phyloP scores from a whole-genome alignment of 2,797 vertebrate species.

The Naso thynnoides region DNA sequence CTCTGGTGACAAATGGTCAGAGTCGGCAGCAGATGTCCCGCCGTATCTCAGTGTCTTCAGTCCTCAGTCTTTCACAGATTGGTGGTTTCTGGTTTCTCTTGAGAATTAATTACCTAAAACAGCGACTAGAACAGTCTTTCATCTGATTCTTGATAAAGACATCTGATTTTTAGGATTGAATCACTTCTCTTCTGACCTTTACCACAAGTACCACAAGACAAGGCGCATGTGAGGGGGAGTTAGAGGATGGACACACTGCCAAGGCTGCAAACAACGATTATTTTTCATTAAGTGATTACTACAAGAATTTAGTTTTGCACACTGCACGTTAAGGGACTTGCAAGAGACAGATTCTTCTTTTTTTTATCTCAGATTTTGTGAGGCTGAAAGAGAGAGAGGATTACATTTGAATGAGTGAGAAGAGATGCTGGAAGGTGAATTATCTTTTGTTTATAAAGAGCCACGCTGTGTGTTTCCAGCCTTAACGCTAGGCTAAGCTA shows the following conservation, averaged over 20 bases:
- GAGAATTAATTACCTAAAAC: background rate
- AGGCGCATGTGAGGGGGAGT: background rate
- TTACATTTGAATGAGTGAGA: too few species aligned
- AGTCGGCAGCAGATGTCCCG: too few species aligned
- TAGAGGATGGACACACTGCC: background rate
- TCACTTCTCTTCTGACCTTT: background rate
- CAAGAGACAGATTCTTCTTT: background rate
- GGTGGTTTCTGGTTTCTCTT: background rate
- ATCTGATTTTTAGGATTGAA: slow-evolving; percentile 1
- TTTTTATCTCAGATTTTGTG: too few species aligned
- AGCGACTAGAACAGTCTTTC: background rate
- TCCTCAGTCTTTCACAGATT: background rate
- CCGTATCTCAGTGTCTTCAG: too few species aligned
- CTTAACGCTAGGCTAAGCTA: too few species aligned
- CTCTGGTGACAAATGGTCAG: too few species aligned
- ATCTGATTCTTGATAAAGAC: background rate
- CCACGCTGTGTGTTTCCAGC: too few species aligned
- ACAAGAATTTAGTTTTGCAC: too few species aligned
- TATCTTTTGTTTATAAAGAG: too few species aligned
- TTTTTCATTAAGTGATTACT: background rate
- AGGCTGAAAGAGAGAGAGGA: background rate
- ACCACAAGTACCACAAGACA: too few species aligned
- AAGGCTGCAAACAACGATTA: background rate
- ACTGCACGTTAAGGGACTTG: background rate
- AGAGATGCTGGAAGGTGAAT: too few species aligned